Base-by-base conservation (phyloP, 1,140 invertebrate genomes). In the Cydia strobilella region DNA sequence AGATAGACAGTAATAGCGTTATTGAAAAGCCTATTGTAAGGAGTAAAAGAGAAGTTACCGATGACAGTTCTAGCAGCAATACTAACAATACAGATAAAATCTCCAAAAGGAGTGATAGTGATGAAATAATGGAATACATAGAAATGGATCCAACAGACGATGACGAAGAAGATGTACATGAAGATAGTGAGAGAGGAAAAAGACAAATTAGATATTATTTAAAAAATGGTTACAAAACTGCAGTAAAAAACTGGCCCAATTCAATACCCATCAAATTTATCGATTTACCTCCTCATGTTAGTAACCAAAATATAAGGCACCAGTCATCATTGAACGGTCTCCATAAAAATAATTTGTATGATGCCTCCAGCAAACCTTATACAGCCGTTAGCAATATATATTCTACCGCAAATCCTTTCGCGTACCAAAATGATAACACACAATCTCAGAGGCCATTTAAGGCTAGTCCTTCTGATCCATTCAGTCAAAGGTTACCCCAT, bases 141-240 rank as follows among this genome's bases (percentile, higher is more conserved):
- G 88, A 91, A 80, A 76, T 74, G 18, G 81, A 84, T n/a, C 54
- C 75, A 74, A 75, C 79, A 72, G 74, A 86, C 51, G 75, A 81
- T 79, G 72, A 82, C 27, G 81, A 84, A 65, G 82, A 82, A 51
- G 72, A 73, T 59, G 78, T 76, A 72, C 77, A 81, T 51, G 86
- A 91, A 69, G 82, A 84, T 31, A 84, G 75, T 76, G 93, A 93
- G 72, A 87, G 93, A 81, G 91, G 90, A 59, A 93, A 93, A 79
- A 87, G 93, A 83, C 93, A 93, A 89, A 81, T 91, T 54, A 79
- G 93, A 82, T 87, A 91, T 78, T 87, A 87, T 84, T 79, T 86
- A 74, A 89, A 90, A 84, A 88, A 91, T 75, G 86, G 84, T 31
- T 86, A 84, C 54, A 90, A 87, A 73, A 62, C 74, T 62, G 79